Evolutionary conservation across 2,888 invertebrate genomes (phyloP), one percentile per base, ranked within the genome.

Genomic region (Eumerus sabulonum): DNA sequence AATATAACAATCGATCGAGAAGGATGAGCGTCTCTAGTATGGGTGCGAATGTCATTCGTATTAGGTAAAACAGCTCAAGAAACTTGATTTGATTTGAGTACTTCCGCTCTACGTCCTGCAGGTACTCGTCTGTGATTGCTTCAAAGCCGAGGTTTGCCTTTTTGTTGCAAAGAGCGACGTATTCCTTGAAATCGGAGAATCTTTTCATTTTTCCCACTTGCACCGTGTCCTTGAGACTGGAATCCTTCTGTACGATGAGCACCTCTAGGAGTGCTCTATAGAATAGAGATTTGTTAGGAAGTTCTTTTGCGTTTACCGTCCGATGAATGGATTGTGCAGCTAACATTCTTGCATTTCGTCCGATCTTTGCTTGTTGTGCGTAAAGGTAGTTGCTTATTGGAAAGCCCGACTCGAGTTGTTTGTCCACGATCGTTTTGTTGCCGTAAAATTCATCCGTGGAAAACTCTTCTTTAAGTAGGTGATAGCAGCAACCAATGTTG

Each of bases 401-500:
- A 85, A 95, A 95, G 0, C 93, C 93, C 16, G 83, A 83, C 0
- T 85, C 86, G 0, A 82, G 84, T 67, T 86, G 86, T 14, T 79
- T 71, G 0, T 83, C 85, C 51, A 83, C 82, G 0, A 88, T 85
- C 11, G 84, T 83, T 72, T 85, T 84, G 73, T 87, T 86, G 7
- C 86, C 85, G 77, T 87, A 88, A 63, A 87, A 86, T 42, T 87
- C 86, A 44, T 85, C 83, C 0, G 72, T 47, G 0, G 88, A 87
- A 83, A 88, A 90, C 77, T 90, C 86, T 84, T 95, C 94, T 0
- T 90, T 91, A 16, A 98, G 88, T 1, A 95, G 90, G 88, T 98
- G 96, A 89, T 97, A 97, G 86, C 98, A 98, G 86, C 98, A 98
- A 0, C 96, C 96, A 40, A 98, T 94, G 85, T 94, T 94, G 84